phyloP scores from a whole-genome alignment of 1,140 invertebrate species.

The Saccostrea cuccullata region DNA sequence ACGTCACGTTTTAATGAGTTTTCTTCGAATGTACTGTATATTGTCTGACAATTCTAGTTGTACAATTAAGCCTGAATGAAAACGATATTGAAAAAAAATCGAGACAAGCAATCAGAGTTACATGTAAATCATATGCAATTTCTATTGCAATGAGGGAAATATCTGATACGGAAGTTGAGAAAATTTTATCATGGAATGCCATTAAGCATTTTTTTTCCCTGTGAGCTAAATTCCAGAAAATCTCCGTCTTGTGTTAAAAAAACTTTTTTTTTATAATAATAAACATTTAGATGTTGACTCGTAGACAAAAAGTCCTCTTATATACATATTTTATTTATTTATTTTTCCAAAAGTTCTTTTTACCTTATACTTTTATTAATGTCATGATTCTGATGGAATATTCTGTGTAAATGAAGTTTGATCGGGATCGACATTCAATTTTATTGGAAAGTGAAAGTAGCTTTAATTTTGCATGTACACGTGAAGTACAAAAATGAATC shows the following conservation, averaged over 20 bases:
- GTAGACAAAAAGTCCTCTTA: too few relatives aligned
- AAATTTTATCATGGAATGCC: constrained; percentile 15
- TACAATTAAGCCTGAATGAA: not conserved
- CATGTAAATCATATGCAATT: constrained; percentile 57
- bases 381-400: too few relatives aligned
- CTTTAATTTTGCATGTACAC: too few relatives aligned
- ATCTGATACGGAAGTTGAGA: constrained; percentile 66
- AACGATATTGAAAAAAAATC: not conserved
- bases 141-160: not conserved
- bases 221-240: too few relatives aligned
- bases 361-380: too few relatives aligned
- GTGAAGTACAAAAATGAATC: not conserved
- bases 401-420: too few relatives aligned
- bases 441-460: constrained; percentile 14
- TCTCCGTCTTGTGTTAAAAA: too few relatives aligned
- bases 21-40: too few relatives aligned
- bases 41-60: not conserved
- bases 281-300: too few relatives aligned
- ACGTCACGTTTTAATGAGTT: not conserved
- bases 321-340: too few relatives aligned
- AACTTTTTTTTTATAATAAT: too few relatives aligned
- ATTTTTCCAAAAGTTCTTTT: too few relatives aligned
- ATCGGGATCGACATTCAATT: constrained; percentile 25
- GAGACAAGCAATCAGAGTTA: not conserved
- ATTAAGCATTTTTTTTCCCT: not conserved